phyloP scores from a whole-genome alignment of 2,113 vertebrate genomes.

The Nettapus auritus region DNA sequence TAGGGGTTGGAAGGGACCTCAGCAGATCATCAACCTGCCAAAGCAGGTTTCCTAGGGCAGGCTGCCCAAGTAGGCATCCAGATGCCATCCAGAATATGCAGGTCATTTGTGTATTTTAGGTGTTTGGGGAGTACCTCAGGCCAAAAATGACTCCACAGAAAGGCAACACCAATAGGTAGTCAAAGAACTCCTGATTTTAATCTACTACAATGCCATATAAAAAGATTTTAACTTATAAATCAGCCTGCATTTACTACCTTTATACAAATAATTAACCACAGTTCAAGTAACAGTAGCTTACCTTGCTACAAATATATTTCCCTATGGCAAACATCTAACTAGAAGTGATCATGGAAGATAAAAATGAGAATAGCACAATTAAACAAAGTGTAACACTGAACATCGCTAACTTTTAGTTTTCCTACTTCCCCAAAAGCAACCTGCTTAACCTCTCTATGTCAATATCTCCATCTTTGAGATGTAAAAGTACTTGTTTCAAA shows the following conservation, averaged over 20 bases:
- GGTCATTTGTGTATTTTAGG: too few relatives aligned
- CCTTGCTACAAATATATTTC: not conserved
- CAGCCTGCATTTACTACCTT: not conserved
- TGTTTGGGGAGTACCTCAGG: not conserved
- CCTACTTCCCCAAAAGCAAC: not conserved
- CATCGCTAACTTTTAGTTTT: not conserved
- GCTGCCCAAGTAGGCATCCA: too few relatives aligned
- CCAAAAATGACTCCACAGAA: not conserved
- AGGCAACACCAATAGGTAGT: not conserved
- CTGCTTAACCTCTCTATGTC: conserved; percentile 15
- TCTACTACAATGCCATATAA: not conserved
- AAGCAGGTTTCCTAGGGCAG: too few relatives aligned
- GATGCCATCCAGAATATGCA: too few relatives aligned
- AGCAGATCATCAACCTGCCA: too few relatives aligned
- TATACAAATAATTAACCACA: not conserved
- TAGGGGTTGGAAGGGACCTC: too few relatives aligned
- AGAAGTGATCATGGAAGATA: not conserved
- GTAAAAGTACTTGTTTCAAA: not conserved
- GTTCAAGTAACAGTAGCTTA: not conserved
- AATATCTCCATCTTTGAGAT: not conserved
- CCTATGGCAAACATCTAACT: not conserved
- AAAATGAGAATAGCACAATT: not conserved
- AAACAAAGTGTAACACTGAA: not conserved
- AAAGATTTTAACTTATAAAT: not conserved
- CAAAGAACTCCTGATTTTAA: not conserved